phyloP scores from a whole-genome alignment of 2,888 invertebrate species.

The Parnassius smintheus region DNA sequence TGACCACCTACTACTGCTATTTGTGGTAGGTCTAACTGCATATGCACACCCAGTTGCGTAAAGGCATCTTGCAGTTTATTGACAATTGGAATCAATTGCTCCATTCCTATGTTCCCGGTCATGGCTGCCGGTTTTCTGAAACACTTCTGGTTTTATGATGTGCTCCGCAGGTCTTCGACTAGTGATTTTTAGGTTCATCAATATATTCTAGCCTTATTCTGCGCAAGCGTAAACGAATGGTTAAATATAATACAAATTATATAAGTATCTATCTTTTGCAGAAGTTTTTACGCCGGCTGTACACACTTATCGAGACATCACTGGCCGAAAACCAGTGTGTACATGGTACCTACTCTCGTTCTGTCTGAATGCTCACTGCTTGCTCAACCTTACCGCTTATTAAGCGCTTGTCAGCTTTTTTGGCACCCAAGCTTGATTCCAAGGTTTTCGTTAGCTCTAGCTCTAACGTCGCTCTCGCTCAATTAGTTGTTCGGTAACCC shows the following conservation, averaged over 20 bases:
- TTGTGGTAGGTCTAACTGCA: slow-evolving; percentile 99
- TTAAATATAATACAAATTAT: slow-evolving; percentile 4
- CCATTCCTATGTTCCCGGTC: slow-evolving; percentile 94
- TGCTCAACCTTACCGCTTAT: no score
- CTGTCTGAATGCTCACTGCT: no score
- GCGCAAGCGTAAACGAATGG: slow-evolving; percentile 66
- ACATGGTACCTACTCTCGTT: no score
- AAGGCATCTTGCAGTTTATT: slow-evolving; percentile 99
- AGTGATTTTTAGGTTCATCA: slow-evolving; percentile 76
- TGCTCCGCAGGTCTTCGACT: slow-evolving; percentile 70
- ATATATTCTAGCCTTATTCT: slow-evolving; percentile 53
- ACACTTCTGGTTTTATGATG: slow-evolving; percentile 68
- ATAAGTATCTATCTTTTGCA: neutral
- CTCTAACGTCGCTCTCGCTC: no score
- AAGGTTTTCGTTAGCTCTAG: no score
- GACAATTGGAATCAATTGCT: slow-evolving; percentile 99
- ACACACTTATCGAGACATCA: neutral
- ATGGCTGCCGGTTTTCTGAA: slow-evolving; percentile 74
- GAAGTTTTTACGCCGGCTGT: neutral
- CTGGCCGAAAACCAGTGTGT: neutral
- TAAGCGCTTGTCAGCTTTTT: no score
- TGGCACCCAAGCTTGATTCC: no score
- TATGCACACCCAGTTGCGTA: slow-evolving; percentile 97
- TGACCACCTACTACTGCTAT: slow-evolving; percentile 99
- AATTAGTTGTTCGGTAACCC: no score